A percentile compares a stretch with the other conserved stretches of the same genome.
Conservation (phyloP, 1,140 invertebrate genomes). For the Drosophila nikananu region DNA sequence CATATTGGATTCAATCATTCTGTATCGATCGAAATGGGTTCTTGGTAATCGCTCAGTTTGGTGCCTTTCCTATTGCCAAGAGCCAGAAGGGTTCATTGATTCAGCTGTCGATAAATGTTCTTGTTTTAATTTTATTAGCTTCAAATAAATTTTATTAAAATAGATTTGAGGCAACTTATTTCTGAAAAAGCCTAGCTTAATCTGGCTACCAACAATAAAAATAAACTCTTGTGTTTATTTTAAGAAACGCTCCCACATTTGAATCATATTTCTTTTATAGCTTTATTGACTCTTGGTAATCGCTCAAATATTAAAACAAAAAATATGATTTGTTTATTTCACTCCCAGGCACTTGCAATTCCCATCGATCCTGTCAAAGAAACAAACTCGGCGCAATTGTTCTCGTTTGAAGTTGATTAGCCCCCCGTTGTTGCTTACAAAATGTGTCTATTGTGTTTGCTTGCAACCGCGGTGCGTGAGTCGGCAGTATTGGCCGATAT, state of each 20-base stretch:
- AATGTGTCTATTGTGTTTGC: slow-evolving; percentile 73
- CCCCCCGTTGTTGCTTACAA: slow-evolving; percentile 79
- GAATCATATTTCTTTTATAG: background rate
- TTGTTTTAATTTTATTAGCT: background rate
- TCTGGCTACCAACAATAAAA: too few species aligned
- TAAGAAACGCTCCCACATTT: background rate
- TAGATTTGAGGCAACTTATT: background rate
- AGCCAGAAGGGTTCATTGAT: slow-evolving; percentile 2
- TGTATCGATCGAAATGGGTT: slow-evolving; percentile 42
- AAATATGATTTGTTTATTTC: slow-evolving; percentile 17
- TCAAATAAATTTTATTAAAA: background rate
- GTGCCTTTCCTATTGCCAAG: background rate
- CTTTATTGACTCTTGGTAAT: background rate
- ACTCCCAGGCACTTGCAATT: slow-evolving; percentile 35
- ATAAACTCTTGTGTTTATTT: background rate
- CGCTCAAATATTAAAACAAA: background rate
- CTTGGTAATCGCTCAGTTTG: slow-evolving; percentile 31
- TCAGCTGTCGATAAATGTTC: background rate
- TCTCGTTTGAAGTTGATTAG: slow-evolving; percentile 78
- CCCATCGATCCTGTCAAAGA: slow-evolving; percentile 57
- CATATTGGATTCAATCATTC: slow-evolving; percentile 52
- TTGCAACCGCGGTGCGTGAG: slow-evolving; percentile 57
- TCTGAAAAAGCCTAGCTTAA: too few species aligned
- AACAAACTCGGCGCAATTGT: slow-evolving; percentile 54
- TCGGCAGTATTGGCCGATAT: slow-evolving; percentile 60